Evolutionary conservation across 2,113 vertebrate species (phyloP).

Genomic region (Malurus elegans): DNA sequence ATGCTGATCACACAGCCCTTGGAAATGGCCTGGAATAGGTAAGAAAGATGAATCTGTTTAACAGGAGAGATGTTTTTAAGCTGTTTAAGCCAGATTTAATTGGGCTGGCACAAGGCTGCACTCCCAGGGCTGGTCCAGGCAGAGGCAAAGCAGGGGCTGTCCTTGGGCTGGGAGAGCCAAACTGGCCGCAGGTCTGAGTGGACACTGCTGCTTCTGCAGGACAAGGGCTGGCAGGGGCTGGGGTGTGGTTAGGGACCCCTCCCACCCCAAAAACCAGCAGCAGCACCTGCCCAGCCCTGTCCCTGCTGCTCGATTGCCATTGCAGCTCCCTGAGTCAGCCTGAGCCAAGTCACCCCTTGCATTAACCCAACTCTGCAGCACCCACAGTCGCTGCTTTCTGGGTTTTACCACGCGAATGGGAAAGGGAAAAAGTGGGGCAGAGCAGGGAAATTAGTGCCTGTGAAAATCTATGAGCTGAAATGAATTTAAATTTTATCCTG

Average conservation of each 20-base stretch:
- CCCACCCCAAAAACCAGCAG: background rate
- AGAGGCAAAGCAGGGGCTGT: too few relatives aligned
- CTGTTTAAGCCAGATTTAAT: conserved; percentile 8
- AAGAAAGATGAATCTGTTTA: background rate
- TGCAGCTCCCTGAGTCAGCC: background rate
- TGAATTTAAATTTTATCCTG: background rate
- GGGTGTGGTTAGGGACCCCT: background rate
- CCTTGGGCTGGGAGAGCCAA: background rate
- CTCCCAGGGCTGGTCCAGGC: background rate
- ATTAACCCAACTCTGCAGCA: background rate
- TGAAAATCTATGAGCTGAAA: background rate
- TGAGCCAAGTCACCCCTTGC: background rate
- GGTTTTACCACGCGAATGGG: fast-evolving
- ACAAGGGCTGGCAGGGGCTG: background rate
- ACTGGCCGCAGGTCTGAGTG: background rate
- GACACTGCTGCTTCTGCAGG: background rate
- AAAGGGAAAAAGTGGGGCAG: background rate
- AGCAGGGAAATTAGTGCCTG: background rate
- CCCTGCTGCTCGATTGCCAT: fast-evolving
- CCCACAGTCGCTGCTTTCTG: background rate
- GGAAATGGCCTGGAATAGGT: background rate
- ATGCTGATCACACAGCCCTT: background rate
- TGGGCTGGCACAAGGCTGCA: background rate
- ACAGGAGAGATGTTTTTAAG: background rate
- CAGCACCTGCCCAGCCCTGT: background rate